phyloP scores from a whole-genome alignment of 2,797 vertebrate species.

The Poecilia wingei region DNA sequence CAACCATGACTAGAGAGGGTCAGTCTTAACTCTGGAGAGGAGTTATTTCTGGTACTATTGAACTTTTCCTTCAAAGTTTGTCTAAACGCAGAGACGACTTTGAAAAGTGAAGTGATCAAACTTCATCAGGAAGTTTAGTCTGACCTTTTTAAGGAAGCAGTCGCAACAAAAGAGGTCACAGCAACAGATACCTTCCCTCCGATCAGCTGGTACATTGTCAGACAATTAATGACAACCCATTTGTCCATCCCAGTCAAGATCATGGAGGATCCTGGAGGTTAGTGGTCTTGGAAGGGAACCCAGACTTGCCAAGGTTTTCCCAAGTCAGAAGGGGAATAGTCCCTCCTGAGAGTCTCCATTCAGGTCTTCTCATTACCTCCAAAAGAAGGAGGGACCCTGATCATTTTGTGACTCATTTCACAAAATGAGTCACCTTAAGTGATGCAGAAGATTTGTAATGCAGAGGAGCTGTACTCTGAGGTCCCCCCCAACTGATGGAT shows the following conservation, averaged over 20 bases:
- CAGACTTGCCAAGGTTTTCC: background rate
- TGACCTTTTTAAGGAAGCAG: background rate
- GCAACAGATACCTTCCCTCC: background rate
- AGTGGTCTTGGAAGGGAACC: background rate
- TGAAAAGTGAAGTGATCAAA: background rate
- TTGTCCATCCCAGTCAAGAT: background rate
- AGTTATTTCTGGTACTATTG: background rate
- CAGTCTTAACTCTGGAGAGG: background rate
- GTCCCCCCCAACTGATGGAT: background rate
- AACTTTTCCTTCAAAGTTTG: background rate
- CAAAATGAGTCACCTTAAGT: background rate
- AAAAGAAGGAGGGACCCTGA: background rate
- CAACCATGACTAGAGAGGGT: background rate
- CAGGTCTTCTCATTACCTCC: background rate
- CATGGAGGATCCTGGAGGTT: background rate
- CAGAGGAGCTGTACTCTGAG: background rate
- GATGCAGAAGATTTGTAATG: background rate
- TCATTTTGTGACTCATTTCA: background rate
- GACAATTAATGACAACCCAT: background rate
- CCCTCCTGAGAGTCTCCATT: background rate
- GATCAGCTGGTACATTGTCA: background rate
- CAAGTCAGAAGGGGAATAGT: background rate
- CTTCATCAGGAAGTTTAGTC: background rate
- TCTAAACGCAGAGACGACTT: background rate
- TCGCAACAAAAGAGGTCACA: background rate